phyloP scores from a whole-genome alignment of 2,888 invertebrate genomes.

The Cerceris rybyensis region DNA sequence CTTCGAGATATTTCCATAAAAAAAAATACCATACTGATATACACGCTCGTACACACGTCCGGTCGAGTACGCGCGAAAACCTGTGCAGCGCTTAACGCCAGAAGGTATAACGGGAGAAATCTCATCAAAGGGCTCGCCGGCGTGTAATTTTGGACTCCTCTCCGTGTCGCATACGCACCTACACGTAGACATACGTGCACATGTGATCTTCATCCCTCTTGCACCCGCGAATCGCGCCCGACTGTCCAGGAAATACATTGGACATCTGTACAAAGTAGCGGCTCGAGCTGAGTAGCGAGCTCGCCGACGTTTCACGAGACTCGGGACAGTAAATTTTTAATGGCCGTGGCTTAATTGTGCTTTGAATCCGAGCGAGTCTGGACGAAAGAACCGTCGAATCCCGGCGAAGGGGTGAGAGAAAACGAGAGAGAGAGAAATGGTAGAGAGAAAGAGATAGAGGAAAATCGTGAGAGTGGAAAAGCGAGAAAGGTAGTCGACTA shows the following conservation, averaged over 20 bases:
- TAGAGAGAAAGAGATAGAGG: conserved; percentile 2
- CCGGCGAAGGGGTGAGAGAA: conserved; percentile 26
- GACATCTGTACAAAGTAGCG: conserved; percentile 59
- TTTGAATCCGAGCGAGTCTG: conserved; percentile 65
- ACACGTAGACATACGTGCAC: not conserved
- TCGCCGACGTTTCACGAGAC: conserved; percentile 58
- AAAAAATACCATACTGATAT: too few relatives aligned
- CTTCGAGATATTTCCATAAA: too few relatives aligned
- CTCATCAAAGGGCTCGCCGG: conserved; percentile 54
- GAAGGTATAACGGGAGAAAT: conserved; percentile 47
- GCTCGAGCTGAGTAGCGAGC: conserved; percentile 38
- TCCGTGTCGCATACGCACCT: not conserved
- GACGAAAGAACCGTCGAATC: conserved; percentile 49
- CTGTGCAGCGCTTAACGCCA: conserved; percentile 37
- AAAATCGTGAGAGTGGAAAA: not conserved
- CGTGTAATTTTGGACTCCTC: conserved; percentile 52
- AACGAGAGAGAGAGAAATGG: conserved; percentile 39
- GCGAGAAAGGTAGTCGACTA: conserved; percentile 10
- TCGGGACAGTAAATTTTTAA: conserved; percentile 73
- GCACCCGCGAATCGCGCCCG: not conserved
- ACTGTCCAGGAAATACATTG: conserved; percentile 18
- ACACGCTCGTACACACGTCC: not conserved
- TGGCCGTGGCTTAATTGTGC: conserved; percentile 74
- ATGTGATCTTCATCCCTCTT: conserved; percentile 3
- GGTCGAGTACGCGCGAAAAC: conserved; percentile 9